Base-by-base conservation (phyloP, 2,113 vertebrate genomes). In the Forbesichthys papilliferus region DNA sequence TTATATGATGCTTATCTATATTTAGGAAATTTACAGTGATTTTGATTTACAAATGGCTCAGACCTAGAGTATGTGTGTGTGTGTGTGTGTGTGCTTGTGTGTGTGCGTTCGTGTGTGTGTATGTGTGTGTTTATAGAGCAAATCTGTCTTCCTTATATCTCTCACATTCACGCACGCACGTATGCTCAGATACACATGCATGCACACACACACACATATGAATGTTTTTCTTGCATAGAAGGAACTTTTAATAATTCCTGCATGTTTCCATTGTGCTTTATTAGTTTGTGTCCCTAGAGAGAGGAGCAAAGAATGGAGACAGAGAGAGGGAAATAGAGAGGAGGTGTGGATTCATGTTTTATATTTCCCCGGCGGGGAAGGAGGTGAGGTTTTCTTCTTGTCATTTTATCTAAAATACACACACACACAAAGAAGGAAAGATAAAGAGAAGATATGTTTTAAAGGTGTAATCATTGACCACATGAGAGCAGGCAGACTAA, bases 161-260 rank as follows among this genome's bases (percentile, higher is more conserved):
- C 27, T 66, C 49, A 54, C 34, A 54, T 20, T 53, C 63, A 54
- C 64, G 42, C 52, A 46, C 59, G 56, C 34, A 58, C 36, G 20
- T 53, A 42, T 16, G 8, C 9, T n/a, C 56, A 60, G 47, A 60
- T 20, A 66, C 52, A 66, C 64, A 56, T 9, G 47, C 52, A 56
- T 52, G 46, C 64, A 46, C 36, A 46, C 52, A 47, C 52, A 68
- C 46, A 48, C 54, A 58, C 18, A 49, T 18, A 5, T 72, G 58
- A 79, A 75, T 84, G 71, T 79, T 66, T 74, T 64, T 75, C 61
- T 66, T 74, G 74, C 76, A 83, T 51, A 74, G 72, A 64, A 78
- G 54, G 69, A 82, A 75, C 76, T 85, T 81, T 85, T 83, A 84
- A 81, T 88, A 71, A 74, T 82, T 77, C 58, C 68, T 66, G 60